Evolutionary conservation across 2,888 invertebrate genomes (phyloP).

Genomic region (Cantharis flavilabris): DNA sequence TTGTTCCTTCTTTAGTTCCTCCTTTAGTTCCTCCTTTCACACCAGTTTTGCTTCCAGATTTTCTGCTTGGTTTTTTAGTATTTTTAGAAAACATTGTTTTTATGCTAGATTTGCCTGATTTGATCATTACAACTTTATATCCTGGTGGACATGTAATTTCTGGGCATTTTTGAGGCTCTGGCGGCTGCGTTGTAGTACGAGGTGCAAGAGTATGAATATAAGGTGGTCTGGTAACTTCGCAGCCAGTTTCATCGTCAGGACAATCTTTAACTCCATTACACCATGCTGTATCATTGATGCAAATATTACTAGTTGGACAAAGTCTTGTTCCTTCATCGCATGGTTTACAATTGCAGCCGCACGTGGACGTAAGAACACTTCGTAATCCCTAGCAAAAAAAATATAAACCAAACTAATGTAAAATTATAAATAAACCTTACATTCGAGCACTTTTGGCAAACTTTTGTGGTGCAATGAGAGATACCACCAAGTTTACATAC

Average conservation of each 20-base stretch:
- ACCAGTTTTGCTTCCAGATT: conserved; percentile 46
- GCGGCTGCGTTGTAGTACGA: conserved; percentile 25
- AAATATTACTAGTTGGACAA: conserved; percentile 76
- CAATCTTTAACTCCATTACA: conserved; percentile 83
- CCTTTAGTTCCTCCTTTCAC: conserved; percentile 42
- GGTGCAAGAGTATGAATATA: conserved; percentile 32
- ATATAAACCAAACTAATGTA: conserved; percentile 26
- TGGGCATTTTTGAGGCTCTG: conserved; percentile 49
- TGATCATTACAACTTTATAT: conserved; percentile 56
- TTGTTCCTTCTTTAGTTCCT: conserved; percentile 9
- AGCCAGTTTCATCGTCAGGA: conserved; percentile 78
- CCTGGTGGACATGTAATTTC: conserved; percentile 58
- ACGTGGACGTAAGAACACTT: conserved; percentile 64
- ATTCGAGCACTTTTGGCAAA: conserved; percentile 67
- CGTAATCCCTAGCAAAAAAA: conserved; percentile 56
- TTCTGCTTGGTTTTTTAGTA: conserved; percentile 16
- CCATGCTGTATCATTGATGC: conserved; percentile 72
- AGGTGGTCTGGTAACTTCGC: conserved; percentile 48
- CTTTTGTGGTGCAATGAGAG: conserved; percentile 70
- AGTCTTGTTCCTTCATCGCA: conserved; percentile 69
- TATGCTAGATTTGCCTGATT: conserved; percentile 44
- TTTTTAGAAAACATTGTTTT: conserved; percentile 57
- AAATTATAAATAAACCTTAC: conserved; percentile 46
- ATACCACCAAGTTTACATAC: conserved; percentile 77
- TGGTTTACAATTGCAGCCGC: conserved; percentile 74